Evolutionary conservation across 1,140 invertebrate genomes (phyloP), one percentile per base, ranked within the genome.

Genomic region (Drosophila subpulchrella): DNA sequence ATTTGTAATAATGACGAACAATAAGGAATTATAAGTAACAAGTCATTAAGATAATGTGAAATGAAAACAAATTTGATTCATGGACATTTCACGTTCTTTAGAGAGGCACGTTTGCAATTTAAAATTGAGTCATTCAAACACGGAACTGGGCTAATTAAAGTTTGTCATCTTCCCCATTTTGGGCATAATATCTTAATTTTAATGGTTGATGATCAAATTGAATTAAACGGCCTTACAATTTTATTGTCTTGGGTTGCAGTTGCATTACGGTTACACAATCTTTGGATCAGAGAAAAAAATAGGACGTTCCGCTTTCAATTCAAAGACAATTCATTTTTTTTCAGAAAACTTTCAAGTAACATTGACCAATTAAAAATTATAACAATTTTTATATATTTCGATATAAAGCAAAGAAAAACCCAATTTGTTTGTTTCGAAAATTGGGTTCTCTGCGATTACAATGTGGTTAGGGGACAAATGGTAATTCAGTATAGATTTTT

Each of bases 71-170:
- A 51, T 59, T 24, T 24, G 30, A 54, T 59, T 3, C 20, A 2
- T 0, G 36, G 46, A 59, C 53, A 36, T 47, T 54, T 53, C 57
- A 59, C 57, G 57, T 59, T 34, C 32, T 54, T 8, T 27, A 54
- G 0, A 36, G n/a, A 36, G 57, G 4, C 54, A 48, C 47, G 41
- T 61, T 34, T 61, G 39, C 39, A 17, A 27, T 61, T 36, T 17
- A 11, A 62, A 24, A 20, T 61, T 36, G 13, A 13, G 38, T 13
- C 39, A 60, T 60, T 57, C 2, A 17, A 57, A 30, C n/a, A 11
- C 47, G 6, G 0, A 17, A 65, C 65, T 50, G 6, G 8, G 12
- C 30, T 36, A 68, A 66, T 68, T 68, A 68, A 68, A 36, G 46
- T 36, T 27, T 30, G 36, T 24, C 27, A 65, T 20, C 30, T 50